Base-by-base conservation (phyloP, 2,113 vertebrate genomes). In the Ursus arctos region DNA sequence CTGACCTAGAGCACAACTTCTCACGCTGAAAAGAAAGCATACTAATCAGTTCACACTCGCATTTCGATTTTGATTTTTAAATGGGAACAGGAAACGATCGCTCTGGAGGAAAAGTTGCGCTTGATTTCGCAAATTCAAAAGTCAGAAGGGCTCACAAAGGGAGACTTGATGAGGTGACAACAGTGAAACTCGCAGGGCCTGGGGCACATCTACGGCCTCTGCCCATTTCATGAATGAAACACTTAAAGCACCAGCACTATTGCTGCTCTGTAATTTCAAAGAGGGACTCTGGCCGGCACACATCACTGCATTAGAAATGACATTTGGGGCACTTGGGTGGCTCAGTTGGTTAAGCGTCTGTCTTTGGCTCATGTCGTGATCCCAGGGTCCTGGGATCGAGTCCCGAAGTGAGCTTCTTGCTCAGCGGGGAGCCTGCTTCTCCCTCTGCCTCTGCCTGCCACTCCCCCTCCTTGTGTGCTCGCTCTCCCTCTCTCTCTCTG, bases 81-180 rank as follows among this genome's bases (percentile, higher is more conserved):
- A 21, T 28, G 19, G 36, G 33, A 43, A 84, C 8, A 3, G 55
- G 40, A 96, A 95, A 57, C 74, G 19, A 94, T 10, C 63, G 12
- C 5, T 31, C 94, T 76, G 9, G 36, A 67, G 55, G 14, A 92
- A 89, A 97, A 53, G 76, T 14, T 33, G 55, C 71, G n/a, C 0
- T 2, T 1, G 26, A 98, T 47, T 0, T 0, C 18, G 74, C 2
- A 19, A 97, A 96, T 82, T 95, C 53, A 16, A 43, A 96, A 94
- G 53, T 57, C 47, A 12, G 93, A 97, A 97, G 9, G 43, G 53
- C 67, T 94, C 96, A 71, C 26, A 95, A 97, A 93, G 51, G 6
- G 9, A 96, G 79, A 72, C 7, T 13, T 8, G 26, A 4, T 65
- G 57, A 93, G 31, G 36, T 51, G 83, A 76, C 43, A 95, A 80